Evolutionary conservation across 2,888 invertebrate species (phyloP).

Genomic region (Julus scandinavius): DNA sequence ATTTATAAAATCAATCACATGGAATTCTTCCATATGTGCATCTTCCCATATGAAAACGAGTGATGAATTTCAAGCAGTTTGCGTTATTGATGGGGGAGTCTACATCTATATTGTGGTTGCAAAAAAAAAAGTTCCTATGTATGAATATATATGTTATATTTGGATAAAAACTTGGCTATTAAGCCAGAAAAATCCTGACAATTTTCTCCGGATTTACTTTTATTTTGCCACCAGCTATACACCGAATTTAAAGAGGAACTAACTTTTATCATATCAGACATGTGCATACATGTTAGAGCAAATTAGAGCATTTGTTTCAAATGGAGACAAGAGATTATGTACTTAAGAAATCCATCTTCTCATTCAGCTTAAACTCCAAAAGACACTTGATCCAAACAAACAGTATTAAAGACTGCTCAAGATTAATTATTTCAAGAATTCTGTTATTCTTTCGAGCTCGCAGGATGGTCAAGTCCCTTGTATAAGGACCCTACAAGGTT

Average conservation of each 20-base stretch:
- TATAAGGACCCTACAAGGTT: too few species aligned
- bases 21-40: not conserved
- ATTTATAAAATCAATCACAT: conserved; percentile 15
- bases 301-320: too few species aligned
- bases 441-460: too few species aligned
- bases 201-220: not conserved
- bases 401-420: too few species aligned
- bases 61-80: conserved; percentile 16
- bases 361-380: too few species aligned
- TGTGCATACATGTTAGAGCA: too few species aligned
- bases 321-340: too few species aligned
- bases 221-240: conserved; percentile 5
- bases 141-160: not conserved
- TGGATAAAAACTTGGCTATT: not conserved
- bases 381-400: too few species aligned
- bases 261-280: too few species aligned
- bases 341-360: too few species aligned
- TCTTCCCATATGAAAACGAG: not conserved
- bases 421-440: too few species aligned
- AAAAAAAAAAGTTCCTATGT: not conserved
- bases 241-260: not conserved
- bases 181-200: not conserved
- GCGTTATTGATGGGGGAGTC: not conserved
- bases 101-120: not conserved
- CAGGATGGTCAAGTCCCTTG: too few species aligned